Base-by-base conservation (phyloP, 1,140 invertebrate species). In the Papilio aristodemus region DNA sequence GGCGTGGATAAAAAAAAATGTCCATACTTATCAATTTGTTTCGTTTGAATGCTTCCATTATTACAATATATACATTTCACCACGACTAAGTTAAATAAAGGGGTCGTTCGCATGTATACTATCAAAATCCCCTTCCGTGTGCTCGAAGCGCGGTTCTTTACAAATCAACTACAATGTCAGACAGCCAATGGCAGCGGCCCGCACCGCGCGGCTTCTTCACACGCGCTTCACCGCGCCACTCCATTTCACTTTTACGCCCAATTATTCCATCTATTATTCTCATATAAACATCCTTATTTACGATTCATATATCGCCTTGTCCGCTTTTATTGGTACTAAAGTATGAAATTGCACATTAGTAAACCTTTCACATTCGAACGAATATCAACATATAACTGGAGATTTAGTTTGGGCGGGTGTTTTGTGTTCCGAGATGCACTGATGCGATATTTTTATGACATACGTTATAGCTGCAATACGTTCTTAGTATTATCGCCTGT, bases 241-340 rank as follows among this genome's bases (percentile, higher is more conserved):
- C 74, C 76, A 76, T 82, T 80, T 77, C 76, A 62, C 75, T 85
- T 84, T 83, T 78, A 83, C 84, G 79, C 83, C 72, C 83, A 84
- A 86, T 87, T 86, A 87, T 85, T 82, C 78, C 74, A 79, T 85
- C 81, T 85, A 87, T 84, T 83, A 83, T 82, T 70, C 70, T 73
- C 77, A 77, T 79, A 87, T 83, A 81, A 87, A 85, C 83, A 80
- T 75, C 66, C 76, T 84, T 87, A 83, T 89, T 86, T 87, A 87
- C 76, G 83, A 71, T 71, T 68, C 75, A 79, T 81, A 80, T 83
- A 80, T 78, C 76, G 75, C 70, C 68, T 74, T 74, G 71, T 67
- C 73, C 76, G 77, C 70, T 84, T 87, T 87, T 88, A 90, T 87
- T 76, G 86, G 75, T 78, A 84, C 71, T 90, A 88, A 90, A 90